Evolutionary conservation across 2,113 vertebrate species (phyloP).

Genomic region (Heterotilapia buettikoferi): DNA sequence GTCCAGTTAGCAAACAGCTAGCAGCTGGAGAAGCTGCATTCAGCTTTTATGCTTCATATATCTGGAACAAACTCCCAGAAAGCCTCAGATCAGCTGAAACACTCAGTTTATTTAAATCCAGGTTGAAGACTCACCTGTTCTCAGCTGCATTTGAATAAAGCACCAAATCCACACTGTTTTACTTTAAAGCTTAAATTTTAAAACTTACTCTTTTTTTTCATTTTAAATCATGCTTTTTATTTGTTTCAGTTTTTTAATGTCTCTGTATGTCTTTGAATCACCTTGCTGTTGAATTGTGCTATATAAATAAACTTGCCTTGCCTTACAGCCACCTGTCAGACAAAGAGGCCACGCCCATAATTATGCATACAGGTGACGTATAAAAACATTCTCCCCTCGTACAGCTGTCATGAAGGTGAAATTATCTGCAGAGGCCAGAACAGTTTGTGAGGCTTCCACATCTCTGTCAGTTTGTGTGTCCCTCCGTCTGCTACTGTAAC

Average conservation of each 20-base stretch:
- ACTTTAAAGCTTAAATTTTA: not conserved
- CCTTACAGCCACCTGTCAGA: not conserved
- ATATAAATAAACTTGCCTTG: not conserved
- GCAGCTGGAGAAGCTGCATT: not conserved
- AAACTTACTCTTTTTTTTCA: too few species aligned
- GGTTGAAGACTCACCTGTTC: not conserved
- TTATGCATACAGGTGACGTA: not conserved
- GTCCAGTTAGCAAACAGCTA: not conserved
- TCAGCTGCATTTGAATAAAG: too few species aligned
- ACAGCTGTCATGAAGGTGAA: not conserved
- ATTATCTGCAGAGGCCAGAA: not conserved
- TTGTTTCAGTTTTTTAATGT: not conserved
- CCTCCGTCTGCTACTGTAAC: fast-evolving
- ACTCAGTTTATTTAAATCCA: not conserved
- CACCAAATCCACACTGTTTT: not conserved
- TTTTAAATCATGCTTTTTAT: not conserved
- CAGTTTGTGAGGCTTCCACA: not conserved
- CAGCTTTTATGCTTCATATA: not conserved
- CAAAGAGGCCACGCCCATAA: not conserved
- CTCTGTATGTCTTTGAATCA: not conserved
- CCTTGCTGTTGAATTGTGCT: not conserved
- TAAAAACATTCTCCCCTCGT: not conserved
- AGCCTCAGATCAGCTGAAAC: not conserved
- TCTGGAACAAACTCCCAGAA: too few species aligned
- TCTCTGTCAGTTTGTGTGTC: not conserved